These are phyloP conservation scores for Bolinopsis microptera DNA, from an alignment of 37 sponge, comb jelly and placozoan species.

Conservation along the genomic window DNA sequence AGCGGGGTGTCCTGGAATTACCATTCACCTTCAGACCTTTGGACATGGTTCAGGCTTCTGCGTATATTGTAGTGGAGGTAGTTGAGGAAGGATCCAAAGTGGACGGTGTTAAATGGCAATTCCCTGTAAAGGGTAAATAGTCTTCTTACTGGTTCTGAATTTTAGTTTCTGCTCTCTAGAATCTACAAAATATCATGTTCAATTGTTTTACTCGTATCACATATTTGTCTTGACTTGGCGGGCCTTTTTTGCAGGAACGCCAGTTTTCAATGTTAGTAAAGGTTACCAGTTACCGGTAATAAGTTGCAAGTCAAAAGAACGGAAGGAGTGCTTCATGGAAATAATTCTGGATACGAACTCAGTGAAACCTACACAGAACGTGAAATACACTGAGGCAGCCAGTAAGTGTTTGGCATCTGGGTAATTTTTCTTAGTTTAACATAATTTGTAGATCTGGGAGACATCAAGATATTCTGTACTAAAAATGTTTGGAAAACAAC, in stretches of 20 bases:
- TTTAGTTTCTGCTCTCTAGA: too few species aligned
- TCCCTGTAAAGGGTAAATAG: conserved; percentile 47
- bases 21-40: conserved; percentile 65
- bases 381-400: conserved; percentile 27
- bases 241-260: conserved; percentile 18
- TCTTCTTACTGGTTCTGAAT: neutral
- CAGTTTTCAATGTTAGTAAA: conserved; percentile 32
- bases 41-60: conserved; percentile 25
- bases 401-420: neutral
- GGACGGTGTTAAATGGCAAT: conserved; percentile 65
- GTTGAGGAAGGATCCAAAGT: conserved; percentile 5
- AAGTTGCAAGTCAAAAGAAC: conserved; percentile 60
- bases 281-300: conserved; percentile 30
- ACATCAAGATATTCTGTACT: too few species aligned
- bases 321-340: conserved; percentile 62
- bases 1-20: conserved; percentile 13
- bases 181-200: too few species aligned
- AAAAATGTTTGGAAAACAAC: too few species aligned
- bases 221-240: too few species aligned
- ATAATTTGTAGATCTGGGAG: neutral
- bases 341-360: conserved; percentile 15
- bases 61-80: conserved; percentile 24
- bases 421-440: neutral
- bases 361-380: neutral
- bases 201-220: too few species aligned